A percentile compares a stretch with the other conserved stretches of the same genome.
These are phyloP conservation scores for Hirtodrosophila cameraria DNA, from an alignment of 2,888 invertebrate genomes.

Conservation along the genomic window DNA sequence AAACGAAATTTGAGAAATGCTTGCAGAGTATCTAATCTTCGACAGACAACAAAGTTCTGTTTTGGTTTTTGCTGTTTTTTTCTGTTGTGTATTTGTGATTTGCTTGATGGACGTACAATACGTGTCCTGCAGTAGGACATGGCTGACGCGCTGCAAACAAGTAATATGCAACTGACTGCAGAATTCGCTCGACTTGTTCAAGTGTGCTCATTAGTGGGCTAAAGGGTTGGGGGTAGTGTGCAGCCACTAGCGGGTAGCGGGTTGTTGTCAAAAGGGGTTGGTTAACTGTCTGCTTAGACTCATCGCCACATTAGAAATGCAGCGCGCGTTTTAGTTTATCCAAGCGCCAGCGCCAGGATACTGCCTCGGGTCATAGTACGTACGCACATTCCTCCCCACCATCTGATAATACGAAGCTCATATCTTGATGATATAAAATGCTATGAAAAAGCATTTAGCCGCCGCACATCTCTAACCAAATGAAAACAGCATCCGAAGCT, in stretches of 20 bases:
- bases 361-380: conserved; percentile 17
- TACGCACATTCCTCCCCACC: conserved; percentile 10
- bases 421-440: conserved; percentile 73
- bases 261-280: conserved; percentile 40
- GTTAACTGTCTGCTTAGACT: conserved; percentile 23
- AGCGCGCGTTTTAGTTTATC: conserved; percentile 36
- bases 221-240: conserved; percentile 25
- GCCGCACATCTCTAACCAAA: conserved; percentile 21
- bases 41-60: neutral
- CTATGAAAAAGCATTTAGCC: conserved; percentile 44
- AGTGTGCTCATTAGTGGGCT: conserved; percentile 70
- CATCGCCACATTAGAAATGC: conserved; percentile 42
- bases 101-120: conserved; percentile 69
- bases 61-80: neutral
- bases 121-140: conserved; percentile 67
- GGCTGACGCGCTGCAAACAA: conserved; percentile 40
- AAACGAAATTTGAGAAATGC: neutral
- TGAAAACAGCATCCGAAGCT: conserved; percentile 51
- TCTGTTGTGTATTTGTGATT: conserved; percentile 44
- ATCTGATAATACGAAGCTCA: conserved; percentile 70
- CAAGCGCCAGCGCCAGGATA: conserved; percentile 11
- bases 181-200: conserved; percentile 50
- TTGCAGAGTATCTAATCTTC: conserved; percentile 30
- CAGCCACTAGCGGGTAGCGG: too few species aligned
- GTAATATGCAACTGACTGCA: conserved; percentile 52